Conservation (phyloP, 2,888 invertebrate genomes). For the Zhengitettix transpicula region DNA sequence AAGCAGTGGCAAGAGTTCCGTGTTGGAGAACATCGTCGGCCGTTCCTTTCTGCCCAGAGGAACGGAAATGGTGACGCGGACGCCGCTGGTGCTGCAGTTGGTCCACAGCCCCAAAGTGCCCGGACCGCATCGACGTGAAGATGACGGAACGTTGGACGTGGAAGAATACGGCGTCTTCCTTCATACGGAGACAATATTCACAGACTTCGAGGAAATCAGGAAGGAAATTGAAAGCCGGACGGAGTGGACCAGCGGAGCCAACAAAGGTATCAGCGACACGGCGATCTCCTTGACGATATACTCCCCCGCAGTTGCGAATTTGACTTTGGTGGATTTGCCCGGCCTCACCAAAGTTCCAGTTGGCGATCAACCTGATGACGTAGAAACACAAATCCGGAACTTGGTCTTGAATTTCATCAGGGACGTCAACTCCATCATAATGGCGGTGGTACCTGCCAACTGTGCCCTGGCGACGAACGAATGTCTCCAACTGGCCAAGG, state of each 20-base stretch:
- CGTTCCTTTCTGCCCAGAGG: constrained; percentile 94
- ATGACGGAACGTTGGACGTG: constrained; percentile 70
- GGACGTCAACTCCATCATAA: constrained; percentile 94
- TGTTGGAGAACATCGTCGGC: constrained; percentile 94
- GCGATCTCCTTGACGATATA: constrained; percentile 93
- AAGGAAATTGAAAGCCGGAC: constrained; percentile 90
- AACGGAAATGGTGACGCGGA: constrained; percentile 89
- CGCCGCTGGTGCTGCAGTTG: constrained; percentile 86
- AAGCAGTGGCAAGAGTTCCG: constrained; percentile 99
- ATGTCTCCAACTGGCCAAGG: constrained; percentile 87
- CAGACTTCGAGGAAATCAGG: constrained; percentile 81
- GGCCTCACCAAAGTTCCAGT: constrained; percentile 98
- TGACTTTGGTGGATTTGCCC: constrained; percentile 92
- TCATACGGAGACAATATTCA: constrained; percentile 78
- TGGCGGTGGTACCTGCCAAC: constrained; percentile 95
- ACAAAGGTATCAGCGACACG: constrained; percentile 92
- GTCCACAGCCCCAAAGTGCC: constrained; percentile 84
- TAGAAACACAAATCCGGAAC: constrained; percentile 82
- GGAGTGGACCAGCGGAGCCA: constrained; percentile 80
- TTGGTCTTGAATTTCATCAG: constrained; percentile 78
- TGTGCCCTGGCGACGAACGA: constrained; percentile 99
- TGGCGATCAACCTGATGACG: constrained; percentile 96
- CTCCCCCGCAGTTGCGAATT: constrained; percentile 86
- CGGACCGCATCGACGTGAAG: constrained; percentile 65
- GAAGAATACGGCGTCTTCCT: constrained; percentile 95